Evolutionary conservation across 1,140 invertebrate species (phyloP), one percentile per base, ranked within the genome.

Genomic region (Penaeus indicus): DNA sequence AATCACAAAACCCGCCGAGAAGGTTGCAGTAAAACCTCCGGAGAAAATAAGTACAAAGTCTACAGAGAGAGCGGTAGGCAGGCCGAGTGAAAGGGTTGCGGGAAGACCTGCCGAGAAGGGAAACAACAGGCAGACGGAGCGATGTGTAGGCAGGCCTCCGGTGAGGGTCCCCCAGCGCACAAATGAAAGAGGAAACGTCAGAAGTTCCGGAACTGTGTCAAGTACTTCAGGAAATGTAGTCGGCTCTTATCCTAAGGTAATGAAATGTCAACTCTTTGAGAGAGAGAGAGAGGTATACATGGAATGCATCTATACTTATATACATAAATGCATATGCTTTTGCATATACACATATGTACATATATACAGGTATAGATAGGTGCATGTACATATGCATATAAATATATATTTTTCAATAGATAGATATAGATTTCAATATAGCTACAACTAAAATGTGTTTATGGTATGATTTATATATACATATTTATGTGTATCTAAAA

Each of bases 31-130:
- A 22, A 60, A 62, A 63, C 80, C 80, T 32, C 80, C 80, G 32
- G 80, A 83, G 25, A 83, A 61, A 62, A 62, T 83, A 5, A 83
- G 21, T 62, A 64, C 32, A n/a, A 83, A 83, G 32, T 32, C 80
- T 16, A 32, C 32, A 18, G 61, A 83, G 22, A 62, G 27, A 38
- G n/a, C n/a, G 8, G 32, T 78, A 78, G 32, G 19, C 67, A 75
- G 42, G 42, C n/a, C 25, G 27, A 27, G 72, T 27, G 72, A 75
- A 19, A 32, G 19, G 25, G 11, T 75, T 32, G 67, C 21, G 22
- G 13, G n/a, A n/a, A 38, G 27, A 21, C 38, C 81, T 19, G 18
- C 19, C 18, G 81, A 83, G 18, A 83, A 64, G n/a, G 32, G 27
- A n/a, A 32, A 13, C n/a, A 72, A 11, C 67, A 72, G 32, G 21